phyloP scores from a whole-genome alignment of 2,888 invertebrate species.

The Protonemura montana region DNA sequence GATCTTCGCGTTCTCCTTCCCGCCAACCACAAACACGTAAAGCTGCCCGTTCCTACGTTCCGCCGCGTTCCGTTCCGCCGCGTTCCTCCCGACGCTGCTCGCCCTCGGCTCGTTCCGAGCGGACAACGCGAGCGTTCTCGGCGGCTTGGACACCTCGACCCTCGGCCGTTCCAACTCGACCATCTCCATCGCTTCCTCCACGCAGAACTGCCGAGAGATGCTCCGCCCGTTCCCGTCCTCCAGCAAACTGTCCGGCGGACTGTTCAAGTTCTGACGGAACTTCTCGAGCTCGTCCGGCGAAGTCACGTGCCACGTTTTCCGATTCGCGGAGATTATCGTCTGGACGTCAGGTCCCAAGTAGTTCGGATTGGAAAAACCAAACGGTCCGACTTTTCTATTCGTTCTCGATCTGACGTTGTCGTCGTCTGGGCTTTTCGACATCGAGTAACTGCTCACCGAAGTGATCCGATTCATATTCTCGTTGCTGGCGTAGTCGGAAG shows the following conservation, averaged over 20 bases:
- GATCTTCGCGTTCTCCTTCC: conserved; percentile 79
- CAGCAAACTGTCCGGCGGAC: conserved; percentile 71
- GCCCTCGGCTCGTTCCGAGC: conserved; percentile 53
- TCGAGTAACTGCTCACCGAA: conserved; percentile 60
- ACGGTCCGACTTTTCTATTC: conserved; percentile 60
- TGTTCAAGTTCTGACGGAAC: conserved; percentile 58
- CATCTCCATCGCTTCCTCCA: conserved; percentile 56
- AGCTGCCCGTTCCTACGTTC: conserved; percentile 58
- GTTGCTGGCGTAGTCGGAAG: conserved; percentile 80
- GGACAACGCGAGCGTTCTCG: conserved; percentile 56
- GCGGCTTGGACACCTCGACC: conserved; percentile 57
- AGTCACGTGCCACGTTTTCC: conserved; percentile 50
- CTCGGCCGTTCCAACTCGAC: conserved; percentile 50
- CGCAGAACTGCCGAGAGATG: conserved; percentile 53
- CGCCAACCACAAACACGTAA: conserved; percentile 77
- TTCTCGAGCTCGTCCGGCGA: conserved; percentile 52
- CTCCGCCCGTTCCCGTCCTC: conserved; percentile 61
- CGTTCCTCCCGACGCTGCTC: conserved; percentile 63
- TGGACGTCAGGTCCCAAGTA: conserved; percentile 73
- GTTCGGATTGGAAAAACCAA: conserved; percentile 79
- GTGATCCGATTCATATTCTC: conserved; percentile 68
- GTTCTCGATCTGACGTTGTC: background rate
- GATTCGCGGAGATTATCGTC: conserved; percentile 52
- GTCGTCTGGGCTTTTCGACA: conserved; percentile 45
- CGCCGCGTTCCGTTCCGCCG: conserved; percentile 52